Evolutionary conservation across 2,113 vertebrate species (phyloP), one percentile per base, ranked within the genome.

Genomic region (Heteronetta atricapilla): DNA sequence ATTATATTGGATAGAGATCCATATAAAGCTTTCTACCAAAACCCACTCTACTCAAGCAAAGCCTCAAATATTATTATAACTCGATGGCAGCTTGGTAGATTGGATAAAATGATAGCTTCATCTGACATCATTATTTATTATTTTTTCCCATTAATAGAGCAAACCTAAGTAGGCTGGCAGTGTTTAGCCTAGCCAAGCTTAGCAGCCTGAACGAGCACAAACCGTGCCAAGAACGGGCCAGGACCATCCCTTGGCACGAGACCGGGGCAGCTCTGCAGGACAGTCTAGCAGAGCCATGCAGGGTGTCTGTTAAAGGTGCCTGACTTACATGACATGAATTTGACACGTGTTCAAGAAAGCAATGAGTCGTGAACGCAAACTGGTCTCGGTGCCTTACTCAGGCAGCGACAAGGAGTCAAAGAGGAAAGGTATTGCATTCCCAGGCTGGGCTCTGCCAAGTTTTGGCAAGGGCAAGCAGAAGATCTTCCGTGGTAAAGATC

Each of bases 341-440:
- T 95, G 89, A 89, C 58, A 92, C 13, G 7, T 3, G 28, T 68
- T 90, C 91, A 93, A 94, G 58, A 93, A 82, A 66, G 53, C 77
- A 92, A 73, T 58, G 89, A 90, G 62, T 93, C 93, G 72, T 81
- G 38, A 87, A 60, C 29, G 33, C 42, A 92, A 42, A 81, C 38
- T 33, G 26, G 17, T 48, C 60, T 83, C 8, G 0, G 11, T 90
- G 28, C 55, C 68, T 74, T 42, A 11, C 50, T 78, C 23, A 3
- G 53, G 26, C 20, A 79, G 26, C 1, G 20, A 33, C 82, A 64
- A 8, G 34, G 87, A 84, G 26, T 33, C 4, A 46, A 50, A 86
- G 44, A 58, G 52, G 5, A 26, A 86, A 72, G 6, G 8, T 36
- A 25, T 29, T 73, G 79, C 11, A 8, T 60, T 86, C 36, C 55